phyloP scores from a whole-genome alignment of 37 sponge, comb jelly and placozoan species.

The Halisarca cf. caerulea region DNA sequence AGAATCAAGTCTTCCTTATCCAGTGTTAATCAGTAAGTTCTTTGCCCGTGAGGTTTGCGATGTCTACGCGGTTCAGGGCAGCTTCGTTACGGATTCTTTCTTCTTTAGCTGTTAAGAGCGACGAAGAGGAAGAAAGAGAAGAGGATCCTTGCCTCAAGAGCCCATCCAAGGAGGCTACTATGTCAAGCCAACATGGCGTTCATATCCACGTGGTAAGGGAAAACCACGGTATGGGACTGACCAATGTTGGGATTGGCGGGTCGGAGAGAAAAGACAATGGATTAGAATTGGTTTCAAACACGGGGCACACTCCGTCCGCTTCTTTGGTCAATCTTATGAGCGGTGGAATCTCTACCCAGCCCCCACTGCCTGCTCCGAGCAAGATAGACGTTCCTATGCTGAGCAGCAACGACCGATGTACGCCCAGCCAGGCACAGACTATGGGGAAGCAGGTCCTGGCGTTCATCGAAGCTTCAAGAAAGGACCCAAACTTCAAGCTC shows the following conservation, averaged over 20 bases:
- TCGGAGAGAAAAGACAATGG: too few species aligned
- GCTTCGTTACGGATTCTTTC: neutral
- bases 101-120: conserved; percentile 22
- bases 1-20: neutral
- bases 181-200: neutral
- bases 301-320: neutral
- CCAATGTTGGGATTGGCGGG: too few species aligned
- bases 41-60: too few species aligned
- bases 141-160: neutral
- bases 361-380: conserved; percentile 24
- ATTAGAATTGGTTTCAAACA: too few species aligned
- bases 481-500: conserved; percentile 14
- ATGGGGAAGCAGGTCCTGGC: conserved; percentile 72
- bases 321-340: neutral
- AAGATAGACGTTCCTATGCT: conserved; percentile 40
- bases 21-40: conserved; percentile 5
- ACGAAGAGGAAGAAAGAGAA: neutral
- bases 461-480: conserved; percentile 33
- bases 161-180: neutral
- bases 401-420: conserved; percentile 71
- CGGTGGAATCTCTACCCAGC: neutral
- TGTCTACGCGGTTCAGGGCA: too few species aligned
- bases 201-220: conserved; percentile 13
- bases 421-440: conserved; percentile 65
- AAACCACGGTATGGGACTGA: too few species aligned